Evolutionary conservation across 2,888 invertebrate genomes (phyloP), one percentile per base, ranked within the genome.

Genomic region (Leuctra nigra): DNA sequence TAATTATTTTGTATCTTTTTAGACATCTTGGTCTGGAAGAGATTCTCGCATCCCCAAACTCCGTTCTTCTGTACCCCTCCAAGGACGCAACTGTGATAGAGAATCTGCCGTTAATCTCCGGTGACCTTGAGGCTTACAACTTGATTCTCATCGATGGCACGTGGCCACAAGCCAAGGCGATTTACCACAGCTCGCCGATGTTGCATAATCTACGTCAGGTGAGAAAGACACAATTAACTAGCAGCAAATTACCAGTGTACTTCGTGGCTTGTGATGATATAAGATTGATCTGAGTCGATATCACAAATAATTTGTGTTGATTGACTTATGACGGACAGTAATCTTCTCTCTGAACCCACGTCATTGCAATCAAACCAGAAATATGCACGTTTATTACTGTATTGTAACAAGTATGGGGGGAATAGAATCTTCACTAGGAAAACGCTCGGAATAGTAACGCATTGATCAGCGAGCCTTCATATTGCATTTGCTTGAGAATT

Each of bases 131-230:
- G 33, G 78, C 77, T 9, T 90, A 87, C 68, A 93, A 90, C 70
- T 75, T 95, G 54, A 76, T 95, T 44, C 73, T 95, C 39, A 80
- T 96, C 61, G 95, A 96, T 76, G 95, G 96, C 3, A 96, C 96
- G 9, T 96, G 95, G 95, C 88, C 92, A 1, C 95, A 96, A 72
- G 94, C 95, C 2, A 92, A 91, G 39, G 55, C 59, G 16, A 61
- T 62, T 22, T 62, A 59, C 48, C 62, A 62, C 23, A 85, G 88
- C 61, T 93, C 91, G 69, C 80, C 85, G 13, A 75, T 82, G 59
- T 75, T 95, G 52, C 87, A 87, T 65, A 74, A 76, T 54, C 72
- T 94, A 58, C 83, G 77, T 66, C 91, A 93, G 75, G 78, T 77
- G 57, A 44, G 1, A 23, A 18, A 14, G 14, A 24, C 16, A 14